A percentile compares a stretch with the other conserved stretches of the same genome.
phyloP scores from a whole-genome alignment of 2,888 invertebrate species.

The Drosophila diplacantha region DNA sequence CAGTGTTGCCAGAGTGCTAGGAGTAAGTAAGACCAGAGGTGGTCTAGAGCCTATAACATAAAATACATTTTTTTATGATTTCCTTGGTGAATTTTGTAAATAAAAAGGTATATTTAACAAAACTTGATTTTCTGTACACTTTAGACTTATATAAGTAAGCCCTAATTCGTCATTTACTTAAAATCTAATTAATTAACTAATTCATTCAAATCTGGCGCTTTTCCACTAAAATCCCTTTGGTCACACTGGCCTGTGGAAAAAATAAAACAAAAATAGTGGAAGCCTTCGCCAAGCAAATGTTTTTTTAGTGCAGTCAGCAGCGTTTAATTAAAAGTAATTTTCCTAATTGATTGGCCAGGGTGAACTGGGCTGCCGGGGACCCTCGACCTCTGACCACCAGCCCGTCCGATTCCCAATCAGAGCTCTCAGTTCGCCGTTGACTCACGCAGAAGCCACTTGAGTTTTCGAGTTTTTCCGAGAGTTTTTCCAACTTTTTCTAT shows the following conservation, averaged over 20 bases:
- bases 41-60: rapidly evolving
- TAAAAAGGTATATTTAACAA: no score
- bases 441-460: constrained; percentile 32
- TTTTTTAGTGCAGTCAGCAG: constrained; percentile 47
- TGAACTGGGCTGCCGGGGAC: constrained; percentile 7
- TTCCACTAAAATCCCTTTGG: background rate
- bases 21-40: background rate
- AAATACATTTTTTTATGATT: background rate
- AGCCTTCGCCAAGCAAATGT: constrained; percentile 25
- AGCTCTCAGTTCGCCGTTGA: constrained; percentile 38
- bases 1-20: background rate
- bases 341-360: constrained; percentile 53
- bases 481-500: constrained; percentile 8
- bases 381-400: constrained; percentile 12
- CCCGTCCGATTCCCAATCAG: constrained; percentile 7
- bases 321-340: constrained; percentile 67
- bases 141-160: no score
- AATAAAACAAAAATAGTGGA: constrained; percentile 24
- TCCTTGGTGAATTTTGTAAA: no score
- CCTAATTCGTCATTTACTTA: no score
- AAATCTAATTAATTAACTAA: no score
- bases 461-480: constrained; percentile 9
- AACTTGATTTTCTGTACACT: background rate
- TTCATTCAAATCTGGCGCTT: constrained; percentile 2
- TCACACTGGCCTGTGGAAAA: constrained; percentile 11